Conservation (phyloP, 2,888 invertebrate genomes). For the Geotrupes spiniger region DNA sequence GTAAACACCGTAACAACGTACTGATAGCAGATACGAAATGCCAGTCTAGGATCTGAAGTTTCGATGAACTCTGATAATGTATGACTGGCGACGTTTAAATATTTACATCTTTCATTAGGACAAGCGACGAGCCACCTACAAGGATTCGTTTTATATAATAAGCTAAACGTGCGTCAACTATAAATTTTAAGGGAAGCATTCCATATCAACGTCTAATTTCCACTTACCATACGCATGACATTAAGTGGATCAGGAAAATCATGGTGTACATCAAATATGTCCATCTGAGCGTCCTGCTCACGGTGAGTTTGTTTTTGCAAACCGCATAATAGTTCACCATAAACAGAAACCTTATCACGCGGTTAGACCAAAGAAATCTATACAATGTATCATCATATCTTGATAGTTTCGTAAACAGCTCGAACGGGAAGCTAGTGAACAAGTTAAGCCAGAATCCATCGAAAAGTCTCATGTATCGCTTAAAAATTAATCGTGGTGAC, state of each 20-base stretch:
- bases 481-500: constrained; percentile 8
- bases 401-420: constrained; percentile 3
- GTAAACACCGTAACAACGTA: constrained; percentile 23
- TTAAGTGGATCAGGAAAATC: constrained; percentile 14
- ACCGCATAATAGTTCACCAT: constrained; percentile 15
- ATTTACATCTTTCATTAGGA: constrained; percentile 6
- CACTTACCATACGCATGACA: constrained; percentile 15
- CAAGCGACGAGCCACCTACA: constrained; percentile 14
- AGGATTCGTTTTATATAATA: not conserved
- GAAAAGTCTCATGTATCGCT: constrained; percentile 11
- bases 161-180: not conserved
- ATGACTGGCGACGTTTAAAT: not conserved
- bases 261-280: constrained; percentile 34
- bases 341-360: constrained; percentile 11
- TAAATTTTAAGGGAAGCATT: not conserved
- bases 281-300: constrained; percentile 16
- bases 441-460: constrained; percentile 14
- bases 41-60: constrained; percentile 1
- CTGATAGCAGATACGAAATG: constrained; percentile 16
- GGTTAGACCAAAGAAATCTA: constrained; percentile 9
- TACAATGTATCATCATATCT: not conserved
- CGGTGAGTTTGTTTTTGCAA: constrained; percentile 16
- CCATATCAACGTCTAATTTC: too few relatives aligned
- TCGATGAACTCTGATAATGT: not conserved
- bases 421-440: constrained; percentile 10